Evolutionary conservation across 2,888 invertebrate species (phyloP).

Genomic region (Heliconius hortense): DNA sequence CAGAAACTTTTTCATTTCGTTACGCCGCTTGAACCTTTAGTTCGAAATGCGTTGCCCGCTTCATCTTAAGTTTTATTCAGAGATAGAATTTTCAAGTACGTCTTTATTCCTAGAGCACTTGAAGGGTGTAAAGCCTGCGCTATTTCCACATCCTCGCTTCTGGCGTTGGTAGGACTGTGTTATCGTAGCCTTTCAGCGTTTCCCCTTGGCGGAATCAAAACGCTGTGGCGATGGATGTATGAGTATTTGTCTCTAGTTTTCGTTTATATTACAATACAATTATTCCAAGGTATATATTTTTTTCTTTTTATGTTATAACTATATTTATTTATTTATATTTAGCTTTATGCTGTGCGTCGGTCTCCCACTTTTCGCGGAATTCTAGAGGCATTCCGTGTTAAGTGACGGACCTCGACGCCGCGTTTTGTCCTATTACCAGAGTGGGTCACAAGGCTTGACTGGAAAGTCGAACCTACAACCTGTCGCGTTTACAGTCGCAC

Average conservation of each 20-base stretch:
- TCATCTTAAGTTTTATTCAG: conserved; percentile 34
- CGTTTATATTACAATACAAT: background rate
- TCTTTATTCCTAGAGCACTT: conserved; percentile 41
- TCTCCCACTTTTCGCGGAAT: no score
- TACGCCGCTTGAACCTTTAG: conserved; percentile 4
- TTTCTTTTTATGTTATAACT: background rate
- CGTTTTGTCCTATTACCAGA: no score
- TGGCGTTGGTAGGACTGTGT: conserved; percentile 20
- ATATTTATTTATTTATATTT: no score
- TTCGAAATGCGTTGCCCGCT: conserved; percentile 31
- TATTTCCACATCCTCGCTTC: conserved; percentile 36
- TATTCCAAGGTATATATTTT: background rate
- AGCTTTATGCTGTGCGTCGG: no score
- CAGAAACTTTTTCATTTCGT: conserved; percentile 19
- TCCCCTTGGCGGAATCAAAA: conserved; percentile 9
- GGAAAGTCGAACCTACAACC: no score
- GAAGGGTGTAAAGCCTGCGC: conserved; percentile 35
- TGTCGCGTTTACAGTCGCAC: no score
- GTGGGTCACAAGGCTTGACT: no score
- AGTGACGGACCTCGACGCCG: no score
- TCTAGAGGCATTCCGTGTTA: no score
- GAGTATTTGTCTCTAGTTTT: background rate
- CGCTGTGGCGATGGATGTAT: background rate
- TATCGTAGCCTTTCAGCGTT: conserved; percentile 36
- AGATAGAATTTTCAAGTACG: conserved; percentile 42